phyloP scores from a whole-genome alignment of 2,113 vertebrate genomes.

The Rhipidura dahli region DNA sequence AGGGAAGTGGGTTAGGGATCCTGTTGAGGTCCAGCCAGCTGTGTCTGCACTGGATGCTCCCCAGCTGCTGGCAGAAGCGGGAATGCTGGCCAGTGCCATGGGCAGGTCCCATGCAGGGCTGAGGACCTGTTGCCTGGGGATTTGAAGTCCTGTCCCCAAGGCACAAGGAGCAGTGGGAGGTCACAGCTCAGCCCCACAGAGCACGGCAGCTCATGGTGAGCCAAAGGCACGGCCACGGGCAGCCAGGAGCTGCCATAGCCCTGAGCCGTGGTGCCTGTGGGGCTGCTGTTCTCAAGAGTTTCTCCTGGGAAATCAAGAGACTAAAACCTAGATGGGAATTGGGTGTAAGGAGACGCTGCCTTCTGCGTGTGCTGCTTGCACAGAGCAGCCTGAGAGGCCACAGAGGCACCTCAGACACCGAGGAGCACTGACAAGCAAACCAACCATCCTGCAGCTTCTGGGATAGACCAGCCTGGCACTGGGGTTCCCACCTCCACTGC shows the following conservation, averaged over 20 bases:
- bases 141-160: fast-evolving
- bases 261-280: not conserved
- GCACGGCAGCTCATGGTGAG: not conserved
- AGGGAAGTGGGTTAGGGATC: not conserved
- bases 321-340: not conserved
- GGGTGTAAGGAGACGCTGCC: not conserved
- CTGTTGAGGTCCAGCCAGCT: not conserved
- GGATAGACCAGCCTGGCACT: not conserved
- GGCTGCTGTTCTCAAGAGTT: not conserved
- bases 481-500: not conserved
- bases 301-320: not conserved
- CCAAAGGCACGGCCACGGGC: not conserved
- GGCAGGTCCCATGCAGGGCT: not conserved
- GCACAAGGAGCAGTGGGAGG: not conserved
- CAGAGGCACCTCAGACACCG: not conserved
- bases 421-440: not conserved
- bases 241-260: not conserved
- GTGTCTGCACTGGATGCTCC: not conserved
- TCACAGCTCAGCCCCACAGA: fast-evolving
- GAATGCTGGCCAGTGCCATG: not conserved
- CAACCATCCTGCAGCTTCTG: not conserved
- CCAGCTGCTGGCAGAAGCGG: not conserved
- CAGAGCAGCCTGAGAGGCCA: not conserved
- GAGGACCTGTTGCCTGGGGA: not conserved
- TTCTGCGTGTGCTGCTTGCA: not conserved